Base-by-base conservation (phyloP, 2,888 invertebrate species). In the Acanthococcus lagerstroemiae region DNA sequence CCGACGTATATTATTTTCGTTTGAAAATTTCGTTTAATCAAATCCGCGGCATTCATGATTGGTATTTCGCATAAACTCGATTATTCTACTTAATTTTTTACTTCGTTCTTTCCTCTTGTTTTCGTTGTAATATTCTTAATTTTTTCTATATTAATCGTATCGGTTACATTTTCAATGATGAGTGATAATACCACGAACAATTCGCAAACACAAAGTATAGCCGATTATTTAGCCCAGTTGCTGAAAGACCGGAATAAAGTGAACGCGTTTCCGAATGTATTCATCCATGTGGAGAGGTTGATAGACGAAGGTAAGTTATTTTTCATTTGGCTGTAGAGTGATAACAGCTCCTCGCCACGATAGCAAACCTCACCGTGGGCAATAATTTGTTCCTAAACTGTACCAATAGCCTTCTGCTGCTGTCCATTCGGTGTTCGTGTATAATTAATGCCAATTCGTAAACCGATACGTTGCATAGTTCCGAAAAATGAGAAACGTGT, bases 181-280 rank as follows among this genome's bases (percentile, higher is more conserved):
- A 63, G 63, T 63, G 63, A 63, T 63, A 19, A 46, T 21, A 21
- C 37, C 27, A 52, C 52, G 52, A 66, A 66, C 56, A 27, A 56
- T 50, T 56, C 55, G n/a, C 66, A 88, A 78, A 92, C 92, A 81
- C 92, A 93, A 80, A 93, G 92, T 83, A 91, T 93, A 83, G 95
- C 97, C 81, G 97, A 99, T 83, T 99, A 99, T 84, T 85, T 99
- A 84, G 95, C 97, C 79, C 97, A 99, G 83, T 86, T 99, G 82
- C 86, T 99, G 79, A 99, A 99, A 86, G 99, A 99, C 86, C 93
- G 96, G 84, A 97, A 97, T 84, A 96, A 97, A 84, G 85, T 99
- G 79, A 94, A 95, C 77, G 96, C 96, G 78, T 95, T 99, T 83
- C 97, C 97, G 74, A 96, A 95, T 84, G 93, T 97, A 80, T 99